Base-by-base conservation (phyloP, 2,888 invertebrate genomes). In the Drosophila greeni region DNA sequence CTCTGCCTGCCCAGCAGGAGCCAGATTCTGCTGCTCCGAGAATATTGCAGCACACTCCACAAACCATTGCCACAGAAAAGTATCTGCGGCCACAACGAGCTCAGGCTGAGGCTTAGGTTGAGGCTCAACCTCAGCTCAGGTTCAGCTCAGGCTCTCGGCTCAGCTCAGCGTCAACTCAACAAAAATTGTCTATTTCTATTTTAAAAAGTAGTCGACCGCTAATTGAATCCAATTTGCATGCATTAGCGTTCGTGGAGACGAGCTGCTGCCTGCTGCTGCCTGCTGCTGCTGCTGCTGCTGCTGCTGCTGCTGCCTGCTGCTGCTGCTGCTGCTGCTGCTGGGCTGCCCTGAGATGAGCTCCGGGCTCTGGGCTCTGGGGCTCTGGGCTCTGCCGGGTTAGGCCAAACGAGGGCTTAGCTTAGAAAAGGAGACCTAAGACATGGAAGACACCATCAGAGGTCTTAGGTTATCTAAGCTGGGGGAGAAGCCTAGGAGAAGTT, bases 161-260 rank as follows among this genome's bases (percentile, higher is more conserved):
- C 39, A n/a, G 42, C 42, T 42, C 61, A 54, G 20, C 56, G 20
- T 9, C 37, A 37, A 60, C 60, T 43, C 31, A 37, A 59, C 42
- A 45, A 60, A 59, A 59, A 60, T 69, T 56, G 64, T 69, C 65
- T 69, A 70, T 72, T 70, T 57, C 65, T 71, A 71, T 71, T 70
- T 70, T 55, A 48, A 58, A 71, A 71, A 70, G 70, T 59, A 71
- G 72, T 71, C 66, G 66, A 37, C 43, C 72, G 72, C 70, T 81
- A 79, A 83, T 81, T 83, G 70, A 77, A 74, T 69, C 68, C 74
- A 82, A 82, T 84, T 84, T 78, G 75, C 83, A 83, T 82, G 75
- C 72, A 81, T 81, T 82, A 82, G 74, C 72, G 73, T 66, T 48
- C 66, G 59, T 48, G 47, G 48, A 47, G 47, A 58, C 68, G 51